These are phyloP conservation scores for Suncus etruscus DNA, from an alignment of 2,113 vertebrate species.

Conservation along the genomic window DNA sequence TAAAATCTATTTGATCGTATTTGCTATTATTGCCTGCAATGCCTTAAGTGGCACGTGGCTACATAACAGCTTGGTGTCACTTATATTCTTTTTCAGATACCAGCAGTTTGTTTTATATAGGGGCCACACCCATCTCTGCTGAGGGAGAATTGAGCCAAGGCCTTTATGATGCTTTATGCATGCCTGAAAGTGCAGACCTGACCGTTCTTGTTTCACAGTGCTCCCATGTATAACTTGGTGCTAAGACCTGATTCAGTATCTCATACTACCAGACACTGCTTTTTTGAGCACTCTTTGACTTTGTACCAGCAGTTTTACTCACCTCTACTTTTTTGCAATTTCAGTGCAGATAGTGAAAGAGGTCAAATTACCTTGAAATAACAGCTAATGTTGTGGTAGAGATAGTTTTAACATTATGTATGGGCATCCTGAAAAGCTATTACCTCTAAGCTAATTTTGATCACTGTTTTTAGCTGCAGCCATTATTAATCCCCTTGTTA, in stretches of 20 bases:
- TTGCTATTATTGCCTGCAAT: no score
- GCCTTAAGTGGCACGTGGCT: background rate
- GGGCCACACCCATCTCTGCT: no score
- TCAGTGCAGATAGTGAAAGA: background rate
- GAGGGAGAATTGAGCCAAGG: no score
- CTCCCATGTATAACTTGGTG: no score
- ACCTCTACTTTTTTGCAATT: background rate
- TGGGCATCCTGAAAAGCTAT: background rate
- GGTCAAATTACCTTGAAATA: constrained; percentile 6
- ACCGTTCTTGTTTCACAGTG: no score
- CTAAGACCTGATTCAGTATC: no score
- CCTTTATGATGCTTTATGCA: no score
- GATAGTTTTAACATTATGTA: constrained; percentile 46
- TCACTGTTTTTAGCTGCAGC: background rate
- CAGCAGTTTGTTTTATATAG: background rate
- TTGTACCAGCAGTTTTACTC: background rate
- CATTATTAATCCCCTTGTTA: background rate
- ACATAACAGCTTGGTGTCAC: background rate
- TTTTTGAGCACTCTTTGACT: background rate
- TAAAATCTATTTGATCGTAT: background rate
- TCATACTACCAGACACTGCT: no score
- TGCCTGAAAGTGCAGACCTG: no score
- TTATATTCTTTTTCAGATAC: background rate
- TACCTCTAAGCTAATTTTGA: background rate
- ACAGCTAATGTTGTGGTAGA: background rate